Evolutionary conservation across 2,113 vertebrate species (phyloP).

Genomic region (Vanacampus margaritifer): DNA sequence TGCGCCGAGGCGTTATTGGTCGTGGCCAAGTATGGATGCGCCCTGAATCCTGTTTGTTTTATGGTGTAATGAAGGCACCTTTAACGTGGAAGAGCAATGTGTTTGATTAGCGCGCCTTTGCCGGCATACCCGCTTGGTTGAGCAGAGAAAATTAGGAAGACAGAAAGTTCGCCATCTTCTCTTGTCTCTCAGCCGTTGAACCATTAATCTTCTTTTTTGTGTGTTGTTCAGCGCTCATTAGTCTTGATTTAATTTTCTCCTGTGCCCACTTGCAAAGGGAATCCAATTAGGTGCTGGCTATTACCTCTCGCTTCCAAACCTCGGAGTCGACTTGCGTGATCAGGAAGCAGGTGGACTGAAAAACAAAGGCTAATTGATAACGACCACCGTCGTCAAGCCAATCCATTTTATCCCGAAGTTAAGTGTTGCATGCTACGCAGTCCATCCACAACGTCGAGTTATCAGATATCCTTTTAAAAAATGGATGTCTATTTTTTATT

Average conservation of each 20-base stretch:
- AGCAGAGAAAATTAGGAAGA: conserved; percentile 36
- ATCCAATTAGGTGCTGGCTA: conserved; percentile 56
- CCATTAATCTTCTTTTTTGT: conserved; percentile 64
- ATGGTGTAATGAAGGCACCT: background rate
- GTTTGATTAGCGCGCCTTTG: conserved; percentile 8
- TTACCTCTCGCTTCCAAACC: conserved; percentile 16
- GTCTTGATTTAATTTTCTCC: conserved; percentile 64
- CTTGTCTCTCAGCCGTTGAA: conserved; percentile 47
- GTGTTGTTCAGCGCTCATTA: conserved; percentile 65
- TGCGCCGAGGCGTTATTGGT: background rate
- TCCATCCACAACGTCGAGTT: background rate
- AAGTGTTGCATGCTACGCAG: background rate
- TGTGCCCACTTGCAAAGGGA: conserved; percentile 44
- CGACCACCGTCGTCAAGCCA: conserved; percentile 5
- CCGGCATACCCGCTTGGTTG: conserved; percentile 11
- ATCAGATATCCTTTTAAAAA: background rate
- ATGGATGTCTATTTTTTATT: no score
- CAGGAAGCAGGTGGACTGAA: conserved; percentile 30
- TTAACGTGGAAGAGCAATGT: background rate
- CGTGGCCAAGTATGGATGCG: background rate
- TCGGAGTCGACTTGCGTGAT: conserved; percentile 23
- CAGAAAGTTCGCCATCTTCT: conserved; percentile 52
- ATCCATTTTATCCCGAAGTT: background rate
- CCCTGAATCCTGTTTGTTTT: background rate
- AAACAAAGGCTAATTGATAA: conserved; percentile 40